These are phyloP conservation scores for Ochotona princeps DNA, from an alignment of 2,113 vertebrate species.

Conservation along the genomic window DNA sequence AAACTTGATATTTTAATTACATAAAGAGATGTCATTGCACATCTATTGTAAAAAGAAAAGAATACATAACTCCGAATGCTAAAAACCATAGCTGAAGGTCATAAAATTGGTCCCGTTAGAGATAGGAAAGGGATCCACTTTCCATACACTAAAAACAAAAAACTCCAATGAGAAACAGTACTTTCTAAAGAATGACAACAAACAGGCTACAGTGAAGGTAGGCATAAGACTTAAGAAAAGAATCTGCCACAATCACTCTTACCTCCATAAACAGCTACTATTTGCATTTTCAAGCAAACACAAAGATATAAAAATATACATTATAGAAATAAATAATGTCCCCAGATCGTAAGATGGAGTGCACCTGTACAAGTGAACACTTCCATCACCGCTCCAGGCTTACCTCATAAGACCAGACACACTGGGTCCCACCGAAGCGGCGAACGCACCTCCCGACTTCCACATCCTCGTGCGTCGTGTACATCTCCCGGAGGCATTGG, in stretches of 20 bases:
- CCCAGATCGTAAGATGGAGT: not conserved
- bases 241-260: not conserved
- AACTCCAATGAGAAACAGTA: not conserved
- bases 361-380: not conserved
- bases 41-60: not conserved
- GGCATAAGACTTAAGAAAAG: not conserved
- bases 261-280: not conserved
- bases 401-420: conserved; percentile 93
- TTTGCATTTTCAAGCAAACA: conserved; percentile 14
- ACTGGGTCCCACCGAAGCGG: conserved; percentile 90
- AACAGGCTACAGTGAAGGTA: not conserved
- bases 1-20: conserved; percentile 12
- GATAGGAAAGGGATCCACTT: not conserved
- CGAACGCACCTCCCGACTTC: conserved; percentile 90
- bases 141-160: not conserved
- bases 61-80: not conserved
- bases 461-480: conserved; percentile 91
- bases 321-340: not conserved
- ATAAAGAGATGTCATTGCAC: not conserved
- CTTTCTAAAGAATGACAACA: not conserved
- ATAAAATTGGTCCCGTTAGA: conserved; percentile 13
- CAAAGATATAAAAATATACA: not conserved
- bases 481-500: conserved; percentile 90
- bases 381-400: conserved; percentile 58
- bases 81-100: not conserved